These are phyloP conservation scores for Enteromius thamalakanensis DNA, from an alignment of 2,797 vertebrate genomes.

Conservation along the genomic window DNA sequence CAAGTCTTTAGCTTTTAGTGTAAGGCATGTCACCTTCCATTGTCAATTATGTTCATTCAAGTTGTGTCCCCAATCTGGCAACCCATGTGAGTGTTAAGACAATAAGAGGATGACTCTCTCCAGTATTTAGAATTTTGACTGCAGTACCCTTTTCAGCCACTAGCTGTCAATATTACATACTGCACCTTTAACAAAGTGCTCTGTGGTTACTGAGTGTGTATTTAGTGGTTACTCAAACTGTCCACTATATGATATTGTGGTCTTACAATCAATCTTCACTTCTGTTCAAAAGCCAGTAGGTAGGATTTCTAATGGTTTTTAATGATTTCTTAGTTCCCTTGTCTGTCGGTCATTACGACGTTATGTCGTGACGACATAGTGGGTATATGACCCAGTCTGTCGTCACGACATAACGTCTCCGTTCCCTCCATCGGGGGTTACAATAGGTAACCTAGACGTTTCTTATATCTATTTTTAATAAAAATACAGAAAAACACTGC, in stretches of 20 bases:
- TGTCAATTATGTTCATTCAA: background rate
- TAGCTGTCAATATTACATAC: background rate
- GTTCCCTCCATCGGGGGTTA: too few species aligned
- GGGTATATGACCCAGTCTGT: too few species aligned
- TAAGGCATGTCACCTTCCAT: background rate
- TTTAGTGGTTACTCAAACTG: background rate
- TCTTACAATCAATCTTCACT: background rate
- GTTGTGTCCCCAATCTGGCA: background rate
- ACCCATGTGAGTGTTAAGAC: background rate
- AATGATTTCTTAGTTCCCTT: background rate
- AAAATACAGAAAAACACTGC: background rate
- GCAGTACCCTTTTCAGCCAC: background rate
- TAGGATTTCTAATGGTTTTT: background rate
- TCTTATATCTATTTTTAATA: background rate
- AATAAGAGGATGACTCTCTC: background rate
- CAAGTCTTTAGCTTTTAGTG: background rate
- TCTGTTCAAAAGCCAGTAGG: background rate
- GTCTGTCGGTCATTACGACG: too few species aligned
- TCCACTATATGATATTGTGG: background rate
- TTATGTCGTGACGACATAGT: too few species aligned
- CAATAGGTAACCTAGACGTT: too few species aligned
- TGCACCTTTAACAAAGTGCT: background rate
- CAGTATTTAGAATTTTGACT: background rate
- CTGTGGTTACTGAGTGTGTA: background rate
- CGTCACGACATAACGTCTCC: too few species aligned